A percentile compares a stretch with the other conserved stretches of the same genome.
Evolutionary conservation across 53 echinoderm and acorn worm genomes (phyloP).

Genomic region (Patiria pectinifera): DNA sequence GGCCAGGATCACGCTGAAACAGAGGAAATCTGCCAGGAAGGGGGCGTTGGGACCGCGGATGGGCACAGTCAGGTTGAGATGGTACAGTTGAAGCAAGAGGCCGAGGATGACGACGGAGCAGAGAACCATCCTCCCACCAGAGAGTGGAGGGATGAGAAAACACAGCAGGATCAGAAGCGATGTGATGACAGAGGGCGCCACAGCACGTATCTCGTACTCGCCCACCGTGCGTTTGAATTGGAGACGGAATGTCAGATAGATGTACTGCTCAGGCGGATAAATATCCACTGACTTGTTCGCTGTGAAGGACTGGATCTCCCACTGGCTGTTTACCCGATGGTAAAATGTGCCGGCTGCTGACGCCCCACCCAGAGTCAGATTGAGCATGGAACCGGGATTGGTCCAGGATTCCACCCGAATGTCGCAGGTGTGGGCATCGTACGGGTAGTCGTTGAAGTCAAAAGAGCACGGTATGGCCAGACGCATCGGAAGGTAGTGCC

Average conservation of each 20-base stretch:
- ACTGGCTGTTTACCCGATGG: neutral
- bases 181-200: constrained; percentile 30
- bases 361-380: neutral
- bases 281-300: neutral
- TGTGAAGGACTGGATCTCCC: neutral
- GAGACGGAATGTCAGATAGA: neutral
- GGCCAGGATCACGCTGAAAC: too few species aligned
- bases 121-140: too few species aligned
- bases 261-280: neutral
- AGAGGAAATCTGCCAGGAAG: constrained; percentile 19
- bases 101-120: too few species aligned
- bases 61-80: constrained; percentile 36
- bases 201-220: neutral
- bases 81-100: constrained; percentile 4
- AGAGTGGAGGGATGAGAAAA: too few species aligned
- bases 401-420: neutral
- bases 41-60: neutral
- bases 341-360: too few species aligned
- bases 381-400: neutral
- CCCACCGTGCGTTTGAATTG: neutral
- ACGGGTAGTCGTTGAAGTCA: constrained; percentile 12
- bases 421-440: constrained; percentile 10
- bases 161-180: too few species aligned
- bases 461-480: neutral
- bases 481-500: neutral